Evolutionary conservation across 92 coral and sea anemone species (phyloP).

Genomic region (Palythoa caribaeorum): DNA sequence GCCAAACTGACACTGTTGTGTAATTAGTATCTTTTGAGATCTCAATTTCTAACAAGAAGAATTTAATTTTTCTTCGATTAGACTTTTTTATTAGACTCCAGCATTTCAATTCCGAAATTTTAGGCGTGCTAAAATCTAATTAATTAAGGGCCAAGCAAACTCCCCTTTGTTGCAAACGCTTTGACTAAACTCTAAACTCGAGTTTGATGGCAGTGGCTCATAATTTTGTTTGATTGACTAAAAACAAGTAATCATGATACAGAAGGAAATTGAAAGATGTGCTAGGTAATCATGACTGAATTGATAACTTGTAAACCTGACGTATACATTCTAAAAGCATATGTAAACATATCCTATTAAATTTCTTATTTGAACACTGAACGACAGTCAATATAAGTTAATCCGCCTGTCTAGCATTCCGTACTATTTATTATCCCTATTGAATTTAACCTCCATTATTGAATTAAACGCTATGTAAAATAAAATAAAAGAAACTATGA

Average conservation of each 20-base stretch:
- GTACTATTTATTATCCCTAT: constrained; percentile 38
- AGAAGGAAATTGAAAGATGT: constrained; percentile 26
- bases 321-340: constrained; percentile 30
- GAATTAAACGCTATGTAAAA: constrained; percentile 54
- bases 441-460: constrained; percentile 53
- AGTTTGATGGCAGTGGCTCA: not conserved
- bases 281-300: constrained; percentile 25
- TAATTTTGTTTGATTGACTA: constrained; percentile 15
- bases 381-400: constrained; percentile 31
- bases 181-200: constrained; percentile 34
- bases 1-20: constrained; percentile 13
- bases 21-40: constrained; percentile 63
- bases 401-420: constrained; percentile 33
- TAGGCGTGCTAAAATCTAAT: constrained; percentile 9
- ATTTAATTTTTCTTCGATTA: constrained; percentile 65
- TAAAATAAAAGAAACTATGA: constrained; percentile 40
- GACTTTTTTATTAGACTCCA: constrained; percentile 57
- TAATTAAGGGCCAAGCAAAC: constrained; percentile 15
- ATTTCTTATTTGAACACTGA: constrained; percentile 20
- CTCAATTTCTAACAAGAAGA: constrained; percentile 60
- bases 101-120: constrained; percentile 38
- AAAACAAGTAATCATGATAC: constrained; percentile 16
- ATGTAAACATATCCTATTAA: constrained; percentile 47
- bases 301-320: constrained; percentile 22
- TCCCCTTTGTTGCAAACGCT: constrained; percentile 16